These are phyloP conservation scores for Champsocephalus gunnari DNA, from an alignment of 2,797 vertebrate species.

Conservation along the genomic window DNA sequence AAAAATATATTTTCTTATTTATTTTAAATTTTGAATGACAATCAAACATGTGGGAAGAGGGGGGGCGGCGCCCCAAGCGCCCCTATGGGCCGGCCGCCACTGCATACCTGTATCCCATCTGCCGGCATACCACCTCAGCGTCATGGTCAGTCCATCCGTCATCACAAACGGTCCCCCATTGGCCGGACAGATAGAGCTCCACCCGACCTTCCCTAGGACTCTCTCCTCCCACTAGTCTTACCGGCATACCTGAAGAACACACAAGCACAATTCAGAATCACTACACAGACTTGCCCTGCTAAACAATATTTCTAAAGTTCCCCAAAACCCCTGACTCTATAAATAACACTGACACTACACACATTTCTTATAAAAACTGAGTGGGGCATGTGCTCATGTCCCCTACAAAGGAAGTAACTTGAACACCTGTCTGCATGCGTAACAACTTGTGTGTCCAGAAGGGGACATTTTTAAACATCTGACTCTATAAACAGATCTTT, in stretches of 20 bases:
- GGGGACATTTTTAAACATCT: constrained; percentile 18
- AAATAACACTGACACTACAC: constrained; percentile 20
- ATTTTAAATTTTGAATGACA: too few species aligned
- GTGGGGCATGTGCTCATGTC: constrained; percentile 45
- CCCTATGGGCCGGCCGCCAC: too few species aligned
- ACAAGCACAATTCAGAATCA: constrained; percentile 14
- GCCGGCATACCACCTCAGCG: constrained; percentile 94
- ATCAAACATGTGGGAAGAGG: too few species aligned
- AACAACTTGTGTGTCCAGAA: constrained; percentile 14
- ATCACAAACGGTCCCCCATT: constrained; percentile 98
- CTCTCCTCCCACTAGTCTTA: constrained; percentile 95
- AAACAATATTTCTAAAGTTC: too few species aligned
- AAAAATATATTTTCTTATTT: too few species aligned
- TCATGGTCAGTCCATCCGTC: constrained; percentile 97
- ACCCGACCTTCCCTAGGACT: constrained; percentile 94
- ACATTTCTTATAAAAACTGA: constrained; percentile 46
- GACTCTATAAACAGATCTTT: constrained; percentile 3
- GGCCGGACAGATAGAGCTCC: constrained; percentile 92
- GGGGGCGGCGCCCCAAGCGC: too few species aligned
- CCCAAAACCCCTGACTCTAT: not conserved
- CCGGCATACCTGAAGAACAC: constrained; percentile 86
- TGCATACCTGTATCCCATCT: constrained; percentile 93
- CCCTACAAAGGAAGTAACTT: constrained; percentile 9
- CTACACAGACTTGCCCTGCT: not conserved
- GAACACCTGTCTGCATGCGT: constrained; percentile 48